Evolutionary conservation across 2,797 vertebrate genomes (phyloP), one percentile per base, ranked within the genome.

Genomic region (Spea hammondii): DNA sequence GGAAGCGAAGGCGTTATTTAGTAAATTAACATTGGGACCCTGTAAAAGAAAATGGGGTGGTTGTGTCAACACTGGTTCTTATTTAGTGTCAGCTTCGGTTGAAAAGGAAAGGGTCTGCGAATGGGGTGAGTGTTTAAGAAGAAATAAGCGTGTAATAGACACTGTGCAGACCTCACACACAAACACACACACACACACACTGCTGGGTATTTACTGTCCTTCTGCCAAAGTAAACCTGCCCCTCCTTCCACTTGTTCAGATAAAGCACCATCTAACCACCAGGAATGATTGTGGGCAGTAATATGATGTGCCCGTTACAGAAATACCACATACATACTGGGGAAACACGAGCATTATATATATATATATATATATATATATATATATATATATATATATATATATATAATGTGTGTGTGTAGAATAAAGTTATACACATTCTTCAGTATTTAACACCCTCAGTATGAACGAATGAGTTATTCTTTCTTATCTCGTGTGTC

Each of bases 1-100:
- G 17, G 47, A 14, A 78, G n/a, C 14, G n/a, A 72, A 73, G 8
- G 11, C 48, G 77, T 74, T 68, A 73, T 67, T 3, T 67, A 83
- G 88, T 90, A 91, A 86, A 90, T 94, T 88, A 89, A 89, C 85
- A 82, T 87, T 82, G 85, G 77, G 87, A 87, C 84, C 84, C 85
- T 82, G 86, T 77, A 14, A 86, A 78, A 82, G 67, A 46, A 82
- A 32, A 85, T 49, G 67, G 83, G 77, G 86, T 85, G 77, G 77
- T 86, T 80, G 65, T 86, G 88, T 91, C 91, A 92, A 87, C 90
- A 89, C 73, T 82, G 82, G 83, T 83, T 88, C 87, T 85, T 84
- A 72, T 87, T 88, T 85, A 85, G 91, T 82, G 84, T 92, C 92
- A 92, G 92, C 91, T 94, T 86, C 45, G 78, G 79, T 87, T 86